Percentiles rank a stretch among this genome's conserved stretches.
These are phyloP conservation scores for Antitype chi DNA, from an alignment of 2,888 invertebrate species.

Conservation along the genomic window DNA sequence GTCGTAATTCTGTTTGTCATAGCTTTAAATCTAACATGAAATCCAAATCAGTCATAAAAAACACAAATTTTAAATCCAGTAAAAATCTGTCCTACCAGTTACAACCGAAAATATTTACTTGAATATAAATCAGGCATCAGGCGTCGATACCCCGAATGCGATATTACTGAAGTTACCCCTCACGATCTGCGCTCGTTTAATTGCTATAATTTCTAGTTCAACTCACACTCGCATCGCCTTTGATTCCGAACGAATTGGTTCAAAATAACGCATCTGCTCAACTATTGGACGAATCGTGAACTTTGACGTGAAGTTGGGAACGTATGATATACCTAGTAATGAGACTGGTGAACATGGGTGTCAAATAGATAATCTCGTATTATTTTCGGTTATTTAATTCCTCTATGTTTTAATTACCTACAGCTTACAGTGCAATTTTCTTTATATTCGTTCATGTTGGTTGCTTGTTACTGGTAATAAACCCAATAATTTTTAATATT, in stretches of 20 bases:
- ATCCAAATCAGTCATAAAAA: neutral
- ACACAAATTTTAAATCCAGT: neutral
- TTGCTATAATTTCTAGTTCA: constrained; percentile 52
- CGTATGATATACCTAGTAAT: constrained; percentile 16
- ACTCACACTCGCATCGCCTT: constrained; percentile 37
- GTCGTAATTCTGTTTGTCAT: neutral
- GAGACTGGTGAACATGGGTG: neutral
- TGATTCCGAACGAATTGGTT: constrained; percentile 27
- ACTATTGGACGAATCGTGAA: constrained; percentile 43
- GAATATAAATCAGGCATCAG: constrained; percentile 68
- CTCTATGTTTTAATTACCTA: too few relatives aligned
- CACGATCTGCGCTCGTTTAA: constrained; percentile 55
- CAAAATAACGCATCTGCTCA: constrained; percentile 38
- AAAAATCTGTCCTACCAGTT: neutral
- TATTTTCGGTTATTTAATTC: neutral
- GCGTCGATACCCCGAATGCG: constrained; percentile 47
- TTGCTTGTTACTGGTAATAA: neutral
- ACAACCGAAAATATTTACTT: constrained; percentile 44
- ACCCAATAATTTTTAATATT: neutral
- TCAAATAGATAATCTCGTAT: neutral
- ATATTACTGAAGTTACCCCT: constrained; percentile 65
- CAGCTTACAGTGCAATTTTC: too few relatives aligned
- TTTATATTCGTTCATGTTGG: neutral
- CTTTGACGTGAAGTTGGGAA: constrained; percentile 11
- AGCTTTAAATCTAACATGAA: neutral